These are phyloP conservation scores for Epinotia nisella DNA, from an alignment of 2,888 invertebrate species.

Conservation along the genomic window DNA sequence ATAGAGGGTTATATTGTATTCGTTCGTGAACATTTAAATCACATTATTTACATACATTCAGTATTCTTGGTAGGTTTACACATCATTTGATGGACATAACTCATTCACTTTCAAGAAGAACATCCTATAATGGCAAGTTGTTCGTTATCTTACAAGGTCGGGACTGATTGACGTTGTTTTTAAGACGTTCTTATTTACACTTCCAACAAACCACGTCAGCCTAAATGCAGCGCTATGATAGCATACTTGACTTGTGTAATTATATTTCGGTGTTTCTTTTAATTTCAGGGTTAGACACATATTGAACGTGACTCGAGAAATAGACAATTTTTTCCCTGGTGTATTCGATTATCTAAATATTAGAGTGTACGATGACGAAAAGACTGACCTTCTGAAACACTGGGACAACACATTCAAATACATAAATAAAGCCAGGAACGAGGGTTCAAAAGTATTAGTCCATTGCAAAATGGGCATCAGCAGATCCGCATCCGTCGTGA, in stretches of 20 bases:
- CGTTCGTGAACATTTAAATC: no score
- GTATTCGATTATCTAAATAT: slow-evolving; percentile 98
- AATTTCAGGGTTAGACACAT: slow-evolving; percentile 96
- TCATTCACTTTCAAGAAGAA: no score
- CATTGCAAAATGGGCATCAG: slow-evolving; percentile 99
- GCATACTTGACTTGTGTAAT: slow-evolving; percentile 36
- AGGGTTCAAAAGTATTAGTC: slow-evolving; percentile 97
- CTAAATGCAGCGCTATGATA: not conserved
- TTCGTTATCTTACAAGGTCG: no score
- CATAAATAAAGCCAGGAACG: slow-evolving; percentile 95
- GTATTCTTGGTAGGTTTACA: no score
- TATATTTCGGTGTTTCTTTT: slow-evolving; percentile 60
- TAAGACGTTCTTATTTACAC: not conserved
- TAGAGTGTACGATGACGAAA: slow-evolving; percentile 98
- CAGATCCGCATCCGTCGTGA: slow-evolving; percentile 98
- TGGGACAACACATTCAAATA: slow-evolving; percentile 99
- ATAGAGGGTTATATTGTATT: no score
- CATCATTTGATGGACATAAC: no score
- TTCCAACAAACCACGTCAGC: not conserved
- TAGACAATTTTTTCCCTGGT: slow-evolving; percentile 99
- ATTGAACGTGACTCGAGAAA: slow-evolving; percentile 98
- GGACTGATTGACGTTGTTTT: not conserved
- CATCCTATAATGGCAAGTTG: no score
- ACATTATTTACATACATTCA: no score
- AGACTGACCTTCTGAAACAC: slow-evolving; percentile 97